phyloP scores from a whole-genome alignment of 1,140 invertebrate genomes.

The Hestina assimilis region DNA sequence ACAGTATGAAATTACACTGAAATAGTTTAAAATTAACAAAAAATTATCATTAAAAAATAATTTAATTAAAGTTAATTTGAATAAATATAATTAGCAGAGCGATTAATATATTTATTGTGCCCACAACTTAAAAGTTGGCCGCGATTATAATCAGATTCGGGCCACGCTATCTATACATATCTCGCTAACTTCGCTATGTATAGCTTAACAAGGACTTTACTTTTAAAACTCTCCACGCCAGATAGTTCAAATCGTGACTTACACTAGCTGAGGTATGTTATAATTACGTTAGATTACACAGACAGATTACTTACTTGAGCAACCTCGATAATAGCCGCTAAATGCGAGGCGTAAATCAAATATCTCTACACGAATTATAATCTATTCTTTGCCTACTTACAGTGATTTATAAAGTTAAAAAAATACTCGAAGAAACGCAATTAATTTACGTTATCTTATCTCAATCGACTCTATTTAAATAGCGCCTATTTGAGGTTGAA shows the following conservation, averaged over 20 bases:
- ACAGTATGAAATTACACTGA: too few species aligned
- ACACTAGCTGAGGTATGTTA: slow-evolving; percentile 64
- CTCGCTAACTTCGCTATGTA: slow-evolving; percentile 36
- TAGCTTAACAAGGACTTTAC: slow-evolving; percentile 42
- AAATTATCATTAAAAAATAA: not conserved
- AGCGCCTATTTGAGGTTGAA: slow-evolving; percentile 15
- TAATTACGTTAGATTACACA: slow-evolving; percentile 70
- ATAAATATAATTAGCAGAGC: not conserved
- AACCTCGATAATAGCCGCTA: slow-evolving; percentile 46
- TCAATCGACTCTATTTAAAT: slow-evolving; percentile 17
- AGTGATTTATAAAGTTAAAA: slow-evolving; percentile 6
- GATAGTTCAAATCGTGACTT: slow-evolving; percentile 73
- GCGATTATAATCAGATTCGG: slow-evolving; percentile 67
- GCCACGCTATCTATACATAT: slow-evolving; percentile 52
- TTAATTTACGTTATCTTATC: slow-evolving; percentile 26
- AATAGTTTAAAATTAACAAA: not conserved
- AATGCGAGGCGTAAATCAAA: slow-evolving; percentile 30
- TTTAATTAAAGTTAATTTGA: not conserved
- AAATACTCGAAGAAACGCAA: slow-evolving; percentile 18
- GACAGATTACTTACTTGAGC: slow-evolving; percentile 44
- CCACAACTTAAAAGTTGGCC: slow-evolving; percentile 38
- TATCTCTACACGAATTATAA: slow-evolving; percentile 23
- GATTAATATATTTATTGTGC: slow-evolving; percentile 27
- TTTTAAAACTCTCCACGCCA: slow-evolving; percentile 60
- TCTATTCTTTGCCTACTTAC: slow-evolving; percentile 1